Evolutionary conservation across 2,888 invertebrate genomes (phyloP).

Genomic region (Azorinus chamasolen): DNA sequence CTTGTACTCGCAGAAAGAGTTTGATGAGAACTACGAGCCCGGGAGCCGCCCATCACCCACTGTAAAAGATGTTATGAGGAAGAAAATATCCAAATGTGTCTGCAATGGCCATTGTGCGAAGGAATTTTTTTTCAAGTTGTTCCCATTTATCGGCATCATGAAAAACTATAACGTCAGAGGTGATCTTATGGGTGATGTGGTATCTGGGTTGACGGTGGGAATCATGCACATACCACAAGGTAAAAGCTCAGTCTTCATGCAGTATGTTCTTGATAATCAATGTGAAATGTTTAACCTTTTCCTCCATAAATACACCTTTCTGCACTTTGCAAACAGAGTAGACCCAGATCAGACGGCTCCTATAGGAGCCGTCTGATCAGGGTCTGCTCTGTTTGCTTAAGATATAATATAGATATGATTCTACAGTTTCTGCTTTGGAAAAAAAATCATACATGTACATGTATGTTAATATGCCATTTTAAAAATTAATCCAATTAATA

Average conservation of each 20-base stretch:
- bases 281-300: no score
- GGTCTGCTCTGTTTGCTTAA: no score
- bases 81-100: constrained; percentile 68
- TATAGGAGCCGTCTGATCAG: no score
- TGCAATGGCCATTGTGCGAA: constrained; percentile 71
- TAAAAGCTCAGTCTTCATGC: constrained; percentile 42
- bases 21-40: constrained; percentile 74
- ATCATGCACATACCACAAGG: constrained; percentile 86
- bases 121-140: constrained; percentile 65
- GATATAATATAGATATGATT: no score
- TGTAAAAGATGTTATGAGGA: constrained; percentile 55
- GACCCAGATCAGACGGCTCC: no score
- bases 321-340: no score
- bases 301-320: no score
- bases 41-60: constrained; percentile 52
- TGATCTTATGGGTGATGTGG: constrained; percentile 91
- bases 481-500: no score
- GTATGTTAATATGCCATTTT: no score
- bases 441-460: no score
- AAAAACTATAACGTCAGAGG: constrained; percentile 78
- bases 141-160: constrained; percentile 82
- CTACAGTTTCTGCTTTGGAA: no score
- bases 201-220: constrained; percentile 94
- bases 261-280: no score
- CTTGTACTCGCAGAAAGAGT: constrained; percentile 77